Base-by-base conservation (phyloP, 2,888 invertebrate species). In the Napeogenes sylphis region DNA sequence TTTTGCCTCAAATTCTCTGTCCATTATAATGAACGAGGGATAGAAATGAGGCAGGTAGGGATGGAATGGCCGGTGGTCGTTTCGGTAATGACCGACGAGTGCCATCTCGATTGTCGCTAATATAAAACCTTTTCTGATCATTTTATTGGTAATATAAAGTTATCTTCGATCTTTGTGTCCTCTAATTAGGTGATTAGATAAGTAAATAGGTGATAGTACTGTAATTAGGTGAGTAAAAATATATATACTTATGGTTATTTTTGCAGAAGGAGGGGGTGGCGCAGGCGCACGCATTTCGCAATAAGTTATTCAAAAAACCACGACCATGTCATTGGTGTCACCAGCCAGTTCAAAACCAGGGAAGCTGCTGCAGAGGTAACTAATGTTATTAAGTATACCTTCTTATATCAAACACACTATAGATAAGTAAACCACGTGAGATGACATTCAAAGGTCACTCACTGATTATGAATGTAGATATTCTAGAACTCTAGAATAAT, bases 241-340 rank as follows among this genome's bases (percentile, higher is more conserved):
- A 46, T 8, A 0, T 14, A 4, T 38, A 21, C 0, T 21, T 21
- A 21, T 45, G 57, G 45, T n/a, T 4, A 47, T 47, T n/a, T 47
- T 61, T 92, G 67, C 93, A 94, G 94, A 93, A 92, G 73, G 94
- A 94, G 71, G 93, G 93, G 67, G 91, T 92, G 67, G 92, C 92
- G 8, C 94, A 94, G 77, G 92, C 92, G 75, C 95, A 95, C 84
- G 92, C 94, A 67, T 95, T 95, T 83, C 93, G 94, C 64, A 93
- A 93, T 78, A 95, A 95, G 82, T 92, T 93, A 68, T 93, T 95
- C 83, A 93, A 94, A 77, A 94, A 94, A 77, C 93, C 95, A 13
- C 91, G 95, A 68, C 94, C 94, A 45, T 95, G 95, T 82, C 95
- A 95, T 82, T 92, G 95, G 83, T 95, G 95, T 80, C 95, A 95